A percentile compares a stretch with the other conserved stretches of the same genome.
Evolutionary conservation across 2,113 vertebrate genomes (phyloP).

Genomic region (Microtus pennsylvanicus): DNA sequence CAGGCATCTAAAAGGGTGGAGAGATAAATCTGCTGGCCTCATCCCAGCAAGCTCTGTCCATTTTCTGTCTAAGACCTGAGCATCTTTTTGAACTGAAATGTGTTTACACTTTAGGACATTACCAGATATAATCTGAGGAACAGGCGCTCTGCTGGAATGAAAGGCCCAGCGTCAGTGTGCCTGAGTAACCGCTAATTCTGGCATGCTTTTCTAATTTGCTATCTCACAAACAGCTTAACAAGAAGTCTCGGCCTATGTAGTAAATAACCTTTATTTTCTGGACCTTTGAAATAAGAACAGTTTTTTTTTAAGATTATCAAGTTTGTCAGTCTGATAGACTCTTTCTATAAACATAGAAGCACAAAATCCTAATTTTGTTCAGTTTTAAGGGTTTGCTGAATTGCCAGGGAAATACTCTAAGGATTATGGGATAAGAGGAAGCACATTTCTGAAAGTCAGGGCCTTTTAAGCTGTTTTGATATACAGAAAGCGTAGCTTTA

Average conservation of each 20-base stretch:
- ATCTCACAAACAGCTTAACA: slow-evolving; percentile 84
- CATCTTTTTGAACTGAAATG: slow-evolving; percentile 85
- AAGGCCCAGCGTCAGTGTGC: slow-evolving; percentile 83
- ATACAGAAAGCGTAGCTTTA: slow-evolving; percentile 25
- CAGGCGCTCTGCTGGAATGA: slow-evolving; percentile 77
- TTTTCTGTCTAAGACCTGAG: slow-evolving; percentile 82
- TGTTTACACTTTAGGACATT: slow-evolving; percentile 86
- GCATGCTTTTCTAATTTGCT: slow-evolving; percentile 89
- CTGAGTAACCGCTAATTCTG: slow-evolving; percentile 85
- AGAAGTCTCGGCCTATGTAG: slow-evolving; percentile 74
- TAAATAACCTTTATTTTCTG: slow-evolving; percentile 83
- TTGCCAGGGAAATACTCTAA: slow-evolving; percentile 60
- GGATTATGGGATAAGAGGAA: slow-evolving; percentile 63
- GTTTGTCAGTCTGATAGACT: slow-evolving; percentile 67
- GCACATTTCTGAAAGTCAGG: slow-evolving; percentile 53
- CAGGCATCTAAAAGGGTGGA: no score
- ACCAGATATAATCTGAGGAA: slow-evolving; percentile 82
- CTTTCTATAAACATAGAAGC: slow-evolving; percentile 74
- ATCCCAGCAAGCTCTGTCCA: slow-evolving; percentile 78
- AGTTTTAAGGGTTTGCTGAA: slow-evolving; percentile 65
- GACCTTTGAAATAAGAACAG: slow-evolving; percentile 85
- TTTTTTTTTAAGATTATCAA: slow-evolving; percentile 73
- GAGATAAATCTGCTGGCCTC: no score
- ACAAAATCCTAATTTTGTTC: slow-evolving; percentile 74
- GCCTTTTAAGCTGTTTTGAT: slow-evolving; percentile 54